A percentile compares a stretch with the other conserved stretches of the same genome.
Conservation (phyloP, 2,888 invertebrate genomes). For the Macaria liturata region DNA sequence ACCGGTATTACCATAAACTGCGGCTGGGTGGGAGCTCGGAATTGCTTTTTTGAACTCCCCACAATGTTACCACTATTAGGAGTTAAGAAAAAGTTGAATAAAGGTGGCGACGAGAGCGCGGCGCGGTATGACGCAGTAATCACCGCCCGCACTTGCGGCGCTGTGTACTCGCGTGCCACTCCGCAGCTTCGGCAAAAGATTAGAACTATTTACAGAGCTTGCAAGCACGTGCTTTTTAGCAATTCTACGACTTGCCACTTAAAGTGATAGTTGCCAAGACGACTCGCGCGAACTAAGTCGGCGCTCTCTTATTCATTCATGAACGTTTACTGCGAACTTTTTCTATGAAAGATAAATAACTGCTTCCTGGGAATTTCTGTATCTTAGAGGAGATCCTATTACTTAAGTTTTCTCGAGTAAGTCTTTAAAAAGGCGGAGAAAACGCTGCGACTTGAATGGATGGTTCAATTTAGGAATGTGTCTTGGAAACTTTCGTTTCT, state of each 20-base stretch:
- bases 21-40: slow-evolving; percentile 60
- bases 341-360: slow-evolving; percentile 41
- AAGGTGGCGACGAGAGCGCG: slow-evolving; percentile 55
- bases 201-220: slow-evolving; percentile 71
- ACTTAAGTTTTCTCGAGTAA: slow-evolving; percentile 29
- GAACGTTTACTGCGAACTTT: slow-evolving; percentile 43
- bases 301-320: slow-evolving; percentile 50
- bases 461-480: not conserved
- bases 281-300: slow-evolving; percentile 44
- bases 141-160: slow-evolving; percentile 50
- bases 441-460: slow-evolving; percentile 4
- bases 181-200: slow-evolving; percentile 59
- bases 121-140: slow-evolving; percentile 49
- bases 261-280: slow-evolving; percentile 56
- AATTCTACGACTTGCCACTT: slow-evolving; percentile 57
- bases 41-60: slow-evolving; percentile 79
- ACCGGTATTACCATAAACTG: slow-evolving; percentile 74
- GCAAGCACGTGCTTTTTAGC: slow-evolving; percentile 71
- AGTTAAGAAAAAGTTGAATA: slow-evolving; percentile 76
- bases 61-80: slow-evolving; percentile 69
- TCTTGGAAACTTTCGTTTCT: too few species aligned
- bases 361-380: slow-evolving; percentile 33
- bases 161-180: slow-evolving; percentile 39
- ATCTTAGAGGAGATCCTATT: slow-evolving; percentile 32
- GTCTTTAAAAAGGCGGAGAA: slow-evolving; percentile 7